Evolutionary conservation across 92 coral and sea anemone species (phyloP).

Genomic region (Palythoa grandiflora): DNA sequence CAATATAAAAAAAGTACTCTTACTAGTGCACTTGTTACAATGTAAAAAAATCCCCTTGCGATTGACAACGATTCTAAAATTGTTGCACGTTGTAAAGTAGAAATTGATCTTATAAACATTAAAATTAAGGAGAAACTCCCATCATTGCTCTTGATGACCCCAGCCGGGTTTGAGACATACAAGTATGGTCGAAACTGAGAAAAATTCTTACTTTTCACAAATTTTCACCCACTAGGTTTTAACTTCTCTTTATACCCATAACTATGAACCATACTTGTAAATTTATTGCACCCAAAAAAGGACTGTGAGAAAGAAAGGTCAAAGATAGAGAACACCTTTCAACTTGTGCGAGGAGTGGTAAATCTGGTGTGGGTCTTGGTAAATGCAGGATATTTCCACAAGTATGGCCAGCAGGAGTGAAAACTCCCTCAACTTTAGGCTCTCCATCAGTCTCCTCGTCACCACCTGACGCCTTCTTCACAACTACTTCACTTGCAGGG

Average conservation of each 20-base stretch:
- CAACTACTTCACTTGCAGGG: not conserved
- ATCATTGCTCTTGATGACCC: not conserved
- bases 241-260: not conserved
- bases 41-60: not conserved
- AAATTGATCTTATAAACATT: not conserved
- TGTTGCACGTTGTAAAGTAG: not conserved
- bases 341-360: not conserved
- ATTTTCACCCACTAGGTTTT: not conserved
- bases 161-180: not conserved
- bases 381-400: not conserved
- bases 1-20: not conserved
- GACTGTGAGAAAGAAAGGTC: not conserved
- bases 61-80: not conserved
- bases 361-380: not conserved
- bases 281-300: not conserved
- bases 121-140: not conserved
- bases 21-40: not conserved
- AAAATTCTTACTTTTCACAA: conserved; percentile 2
- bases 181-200: not conserved
- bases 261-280: not conserved
- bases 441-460: not conserved
- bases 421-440: not conserved
- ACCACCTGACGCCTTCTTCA: not conserved
- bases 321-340: conserved; percentile 6
- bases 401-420: not conserved